A percentile compares a stretch with the other conserved stretches of the same genome.
These are phyloP conservation scores for Tortrix viridana DNA, from an alignment of 2,888 invertebrate species.

Conservation along the genomic window DNA sequence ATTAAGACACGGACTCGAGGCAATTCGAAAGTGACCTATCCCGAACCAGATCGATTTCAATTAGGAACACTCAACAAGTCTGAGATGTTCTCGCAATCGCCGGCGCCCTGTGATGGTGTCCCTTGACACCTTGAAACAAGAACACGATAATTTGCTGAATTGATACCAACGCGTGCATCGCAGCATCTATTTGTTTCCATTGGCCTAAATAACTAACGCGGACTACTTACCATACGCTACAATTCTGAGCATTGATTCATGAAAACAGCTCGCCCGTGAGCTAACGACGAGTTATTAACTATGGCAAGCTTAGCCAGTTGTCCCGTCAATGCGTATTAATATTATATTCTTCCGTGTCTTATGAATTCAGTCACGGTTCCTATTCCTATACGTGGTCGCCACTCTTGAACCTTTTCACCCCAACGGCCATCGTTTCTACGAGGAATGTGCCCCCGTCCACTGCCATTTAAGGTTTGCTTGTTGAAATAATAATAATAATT, in stretches of 20 bases:
- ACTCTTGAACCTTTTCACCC: too few relatives aligned
- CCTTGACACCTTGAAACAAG: constrained; percentile 21
- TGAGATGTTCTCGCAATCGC: constrained; percentile 1
- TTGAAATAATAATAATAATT: too few relatives aligned
- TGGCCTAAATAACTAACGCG: constrained; percentile 47
- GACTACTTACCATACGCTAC: constrained; percentile 16
- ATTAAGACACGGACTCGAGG: not conserved
- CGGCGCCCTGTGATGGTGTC: constrained; percentile 11
- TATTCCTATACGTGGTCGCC: too few relatives aligned
- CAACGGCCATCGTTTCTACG: too few relatives aligned
- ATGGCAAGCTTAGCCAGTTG: too few relatives aligned
- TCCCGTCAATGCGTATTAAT: too few relatives aligned
- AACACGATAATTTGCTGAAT: constrained; percentile 43
- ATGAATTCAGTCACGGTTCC: too few relatives aligned
- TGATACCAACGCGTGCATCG: constrained; percentile 45
- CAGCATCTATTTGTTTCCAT: constrained; percentile 52
- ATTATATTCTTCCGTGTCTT: too few relatives aligned
- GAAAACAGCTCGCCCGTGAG: too few relatives aligned
- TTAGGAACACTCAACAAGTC: constrained; percentile 12
- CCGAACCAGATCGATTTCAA: constrained; percentile 13
- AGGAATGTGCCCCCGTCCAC: too few relatives aligned
- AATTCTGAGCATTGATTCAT: constrained; percentile 5
- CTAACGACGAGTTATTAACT: too few relatives aligned
- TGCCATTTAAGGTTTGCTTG: too few relatives aligned
- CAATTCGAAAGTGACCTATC: not conserved